phyloP scores from a whole-genome alignment of 2,113 vertebrate species.

The Mormyrus iriodes region DNA sequence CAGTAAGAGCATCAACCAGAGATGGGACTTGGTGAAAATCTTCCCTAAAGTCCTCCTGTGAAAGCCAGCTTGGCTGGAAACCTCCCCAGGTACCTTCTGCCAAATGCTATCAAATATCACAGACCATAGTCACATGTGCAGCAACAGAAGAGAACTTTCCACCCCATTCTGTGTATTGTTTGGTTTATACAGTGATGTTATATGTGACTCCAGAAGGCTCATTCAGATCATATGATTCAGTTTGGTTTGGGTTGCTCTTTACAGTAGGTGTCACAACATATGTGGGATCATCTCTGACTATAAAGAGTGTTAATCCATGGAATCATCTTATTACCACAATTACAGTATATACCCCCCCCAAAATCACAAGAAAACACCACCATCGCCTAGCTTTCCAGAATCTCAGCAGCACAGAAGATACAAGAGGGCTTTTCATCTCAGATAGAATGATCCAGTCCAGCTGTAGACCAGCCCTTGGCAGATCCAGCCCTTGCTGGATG shows the following conservation, averaged over 20 bases:
- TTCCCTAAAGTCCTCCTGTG: neutral
- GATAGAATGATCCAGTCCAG: neutral
- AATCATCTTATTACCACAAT: neutral
- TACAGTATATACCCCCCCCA: neutral
- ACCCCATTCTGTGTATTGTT: neutral
- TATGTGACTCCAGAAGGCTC: neutral
- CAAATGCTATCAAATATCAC: neutral
- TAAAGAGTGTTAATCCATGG: neutral
- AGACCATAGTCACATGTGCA: neutral
- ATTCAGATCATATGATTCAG: neutral
- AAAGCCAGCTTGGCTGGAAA: neutral
- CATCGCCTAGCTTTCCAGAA: neutral
- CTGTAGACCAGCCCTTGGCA: constrained; percentile 2
- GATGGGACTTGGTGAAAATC: neutral
- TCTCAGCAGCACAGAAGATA: neutral
- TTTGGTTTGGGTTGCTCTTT: neutral
- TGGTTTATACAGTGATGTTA: neutral
- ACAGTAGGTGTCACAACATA: neutral
- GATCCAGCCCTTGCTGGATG: neutral
- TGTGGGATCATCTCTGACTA: neutral
- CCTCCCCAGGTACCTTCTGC: neutral
- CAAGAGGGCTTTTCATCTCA: neutral
- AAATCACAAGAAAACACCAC: neutral
- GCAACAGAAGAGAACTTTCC: neutral
- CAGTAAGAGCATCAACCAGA: neutral